Conservation (phyloP, 2,888 invertebrate species). For the Conchocele bisecta region DNA sequence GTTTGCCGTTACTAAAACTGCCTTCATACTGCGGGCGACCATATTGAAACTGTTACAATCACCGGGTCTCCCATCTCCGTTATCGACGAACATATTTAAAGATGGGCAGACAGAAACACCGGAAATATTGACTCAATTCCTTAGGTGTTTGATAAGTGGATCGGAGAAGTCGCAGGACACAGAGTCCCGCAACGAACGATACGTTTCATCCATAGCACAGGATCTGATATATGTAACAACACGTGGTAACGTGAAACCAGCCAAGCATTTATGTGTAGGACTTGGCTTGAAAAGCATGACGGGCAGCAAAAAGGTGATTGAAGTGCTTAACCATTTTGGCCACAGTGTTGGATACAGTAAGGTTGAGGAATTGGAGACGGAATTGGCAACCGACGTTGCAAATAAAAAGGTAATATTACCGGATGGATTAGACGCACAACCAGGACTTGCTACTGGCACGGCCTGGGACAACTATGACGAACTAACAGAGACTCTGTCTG, state of each 20-base stretch:
- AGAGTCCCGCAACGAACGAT: too few relatives aligned
- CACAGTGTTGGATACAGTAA: constrained; percentile 33
- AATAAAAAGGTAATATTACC: constrained; percentile 13
- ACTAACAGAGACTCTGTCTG: constrained; percentile 42
- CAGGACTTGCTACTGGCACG: constrained; percentile 27
- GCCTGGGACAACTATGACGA: constrained; percentile 55
- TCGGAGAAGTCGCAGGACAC: too few relatives aligned
- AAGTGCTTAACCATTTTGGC: constrained; percentile 42
- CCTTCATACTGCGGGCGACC: too few relatives aligned
- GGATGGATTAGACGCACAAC: constrained; percentile 18
- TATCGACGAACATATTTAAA: too few relatives aligned
- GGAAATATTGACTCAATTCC: too few relatives aligned
- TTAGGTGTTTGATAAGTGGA: too few relatives aligned
- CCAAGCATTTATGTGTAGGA: constrained; percentile 38
- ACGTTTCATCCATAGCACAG: constrained; percentile 5
- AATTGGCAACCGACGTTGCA: constrained; percentile 21
- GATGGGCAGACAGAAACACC: too few relatives aligned
- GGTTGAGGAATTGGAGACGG: constrained; percentile 44
- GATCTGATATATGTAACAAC: constrained; percentile 15
- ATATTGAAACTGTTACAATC: too few relatives aligned
- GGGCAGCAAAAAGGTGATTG: constrained; percentile 33
- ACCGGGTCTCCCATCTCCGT: too few relatives aligned
- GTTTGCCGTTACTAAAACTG: too few relatives aligned
- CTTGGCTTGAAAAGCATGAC: constrained; percentile 43
- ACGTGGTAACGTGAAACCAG: constrained; percentile 32